Evolutionary conservation across 2,113 vertebrate species (phyloP).

Genomic region (Ictalurus punctatus): DNA sequence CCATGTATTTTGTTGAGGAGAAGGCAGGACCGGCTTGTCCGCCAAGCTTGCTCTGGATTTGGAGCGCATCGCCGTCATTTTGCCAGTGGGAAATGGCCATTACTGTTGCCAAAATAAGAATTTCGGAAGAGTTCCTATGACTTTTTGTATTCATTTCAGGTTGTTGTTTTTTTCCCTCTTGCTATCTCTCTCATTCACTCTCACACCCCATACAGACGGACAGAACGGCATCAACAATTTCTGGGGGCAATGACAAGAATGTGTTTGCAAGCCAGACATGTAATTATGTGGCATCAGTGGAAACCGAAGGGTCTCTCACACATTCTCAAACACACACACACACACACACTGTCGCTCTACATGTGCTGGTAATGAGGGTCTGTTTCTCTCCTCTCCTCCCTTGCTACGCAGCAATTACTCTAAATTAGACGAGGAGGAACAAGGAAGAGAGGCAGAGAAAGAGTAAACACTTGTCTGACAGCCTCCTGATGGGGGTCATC

Average conservation of each 20-base stretch:
- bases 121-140: slow-evolving; percentile 7
- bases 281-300: slow-evolving; percentile 58
- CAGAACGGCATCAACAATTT: slow-evolving; percentile 45
- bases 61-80: not conserved
- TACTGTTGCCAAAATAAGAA: not conserved
- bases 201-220: not conserved
- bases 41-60: not conserved
- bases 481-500: slow-evolving; percentile 50
- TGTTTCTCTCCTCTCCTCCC: slow-evolving; percentile 39
- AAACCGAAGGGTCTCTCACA: slow-evolving; percentile 37
- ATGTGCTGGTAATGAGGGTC: slow-evolving; percentile 51
- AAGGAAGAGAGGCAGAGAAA: slow-evolving; percentile 29
- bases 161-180: not conserved
- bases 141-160: not conserved
- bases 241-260: slow-evolving; percentile 47
- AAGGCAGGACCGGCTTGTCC: not conserved
- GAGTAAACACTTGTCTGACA: slow-evolving; percentile 54
- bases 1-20: not conserved
- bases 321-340: not conserved
- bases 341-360: slow-evolving; percentile 1
- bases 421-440: slow-evolving; percentile 55
- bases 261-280: slow-evolving; percentile 58
- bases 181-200: not conserved
- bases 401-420: slow-evolving; percentile 57
- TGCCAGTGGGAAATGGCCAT: not conserved